Conservation (phyloP, 2,888 invertebrate species). For the Spatulosminthurus flaviceps region DNA sequence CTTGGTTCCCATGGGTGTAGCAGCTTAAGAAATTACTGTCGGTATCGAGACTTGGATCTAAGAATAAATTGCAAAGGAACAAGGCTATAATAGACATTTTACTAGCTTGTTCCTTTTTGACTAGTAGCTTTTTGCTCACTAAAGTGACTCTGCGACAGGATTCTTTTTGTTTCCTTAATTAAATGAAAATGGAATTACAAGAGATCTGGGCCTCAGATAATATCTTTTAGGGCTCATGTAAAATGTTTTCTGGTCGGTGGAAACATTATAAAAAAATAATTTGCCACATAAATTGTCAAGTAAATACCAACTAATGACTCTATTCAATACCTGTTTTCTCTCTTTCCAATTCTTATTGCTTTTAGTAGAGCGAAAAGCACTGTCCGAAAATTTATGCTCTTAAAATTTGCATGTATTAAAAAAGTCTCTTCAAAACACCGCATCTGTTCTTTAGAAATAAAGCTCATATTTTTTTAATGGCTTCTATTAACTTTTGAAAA, state of each 20-base stretch:
- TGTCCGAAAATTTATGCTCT: no score
- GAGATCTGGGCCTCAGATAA: neutral
- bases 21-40: neutral
- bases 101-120: no score
- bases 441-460: no score
- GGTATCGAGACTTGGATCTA: slow-evolving; percentile 6
- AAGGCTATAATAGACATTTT: neutral
- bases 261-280: no score
- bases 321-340: slow-evolving; percentile 5
- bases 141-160: neutral
- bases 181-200: neutral
- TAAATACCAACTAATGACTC: neutral
- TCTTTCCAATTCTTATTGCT: neutral
- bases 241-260: neutral
- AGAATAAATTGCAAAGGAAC: neutral
- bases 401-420: no score
- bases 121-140: no score
- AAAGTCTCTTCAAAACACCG: no score
- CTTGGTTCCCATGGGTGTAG: neutral
- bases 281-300: neutral
- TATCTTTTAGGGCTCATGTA: neutral
- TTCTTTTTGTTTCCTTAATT: neutral
- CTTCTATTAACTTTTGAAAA: no score
- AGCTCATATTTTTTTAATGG: no score
- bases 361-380: no score